Base-by-base conservation (phyloP, 2,797 vertebrate genomes). In the Acanthurus tractus region DNA sequence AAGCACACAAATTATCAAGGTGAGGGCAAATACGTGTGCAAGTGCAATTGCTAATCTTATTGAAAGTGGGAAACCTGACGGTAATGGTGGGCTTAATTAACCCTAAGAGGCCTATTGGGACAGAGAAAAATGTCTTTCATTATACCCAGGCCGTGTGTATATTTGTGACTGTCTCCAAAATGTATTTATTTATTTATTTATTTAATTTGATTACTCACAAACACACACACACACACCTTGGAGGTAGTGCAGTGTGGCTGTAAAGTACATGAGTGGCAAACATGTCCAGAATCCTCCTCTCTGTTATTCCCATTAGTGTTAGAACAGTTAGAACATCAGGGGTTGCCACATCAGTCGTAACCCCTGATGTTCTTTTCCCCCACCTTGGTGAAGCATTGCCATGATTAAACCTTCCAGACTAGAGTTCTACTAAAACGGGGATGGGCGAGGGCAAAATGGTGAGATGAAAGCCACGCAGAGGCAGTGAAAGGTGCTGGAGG, bases 1-100 rank as follows among this genome's bases (percentile, higher is more conserved):
- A 63, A 58, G 55, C 48, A 65, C 25, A 50, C 38, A 46, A 22
- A 74, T 68, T 48, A 42, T 56, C n/a, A 74, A 75, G 46, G 23
- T 56, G 44, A 67, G 45, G 50, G 63, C 63, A 76, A 74, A 77
- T 46, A 62, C 36, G 0, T 62, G 54, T 38, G 29, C 48, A 42
- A 65, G 54, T 40, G 48, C 74, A 66, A 46, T 70, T 25, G 63
- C 25, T 80, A 64, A 88, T 80, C 17, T 15, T 80, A 73, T 86
- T 82, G 76, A 79, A 76, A 68, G 38, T 50, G 48, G 44, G 40
- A 64, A 76, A 63, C 25, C 13, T 42, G 50, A 78, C 66, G 29
- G 23, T 75, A 75, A 80, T 61, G 23, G 38, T 65, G 45, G 58
- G 23, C 23, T 79, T 79, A 70, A 84, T 85, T 56, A 76, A 17